phyloP scores from a whole-genome alignment of 2,113 vertebrate species.

The Semnornis frantzii region DNA sequence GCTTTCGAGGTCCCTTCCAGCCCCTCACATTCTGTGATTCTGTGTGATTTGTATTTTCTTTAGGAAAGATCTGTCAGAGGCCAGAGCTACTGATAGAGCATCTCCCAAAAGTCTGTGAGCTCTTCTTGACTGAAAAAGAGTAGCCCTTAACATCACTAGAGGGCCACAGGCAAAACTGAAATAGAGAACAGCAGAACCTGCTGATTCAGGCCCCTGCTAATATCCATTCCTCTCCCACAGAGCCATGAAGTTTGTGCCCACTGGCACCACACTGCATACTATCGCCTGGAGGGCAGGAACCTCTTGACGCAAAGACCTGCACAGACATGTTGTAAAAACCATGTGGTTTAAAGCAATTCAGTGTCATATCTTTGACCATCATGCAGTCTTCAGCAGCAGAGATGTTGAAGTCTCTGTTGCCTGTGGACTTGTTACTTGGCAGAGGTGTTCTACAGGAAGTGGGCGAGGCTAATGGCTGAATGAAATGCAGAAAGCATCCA shows the following conservation, averaged over 20 bases:
- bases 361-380: neutral
- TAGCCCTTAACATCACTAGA: neutral
- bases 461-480: neutral
- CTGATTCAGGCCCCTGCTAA: neutral
- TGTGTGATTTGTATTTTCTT: neutral
- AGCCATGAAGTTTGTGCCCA: neutral
- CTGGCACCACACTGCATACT: neutral
- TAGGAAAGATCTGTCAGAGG: neutral
- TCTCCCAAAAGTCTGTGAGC: neutral
- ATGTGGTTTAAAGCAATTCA: neutral
- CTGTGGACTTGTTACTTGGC: neutral
- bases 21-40: no score
- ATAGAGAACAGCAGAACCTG: neutral
- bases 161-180: neutral
- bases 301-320: neutral
- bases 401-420: neutral
- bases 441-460: neutral
- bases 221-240: neutral
- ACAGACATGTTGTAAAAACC: neutral
- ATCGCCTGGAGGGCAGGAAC: neutral
- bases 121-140: neutral
- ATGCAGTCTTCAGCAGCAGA: neutral
- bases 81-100: neutral
- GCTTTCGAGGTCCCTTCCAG: no score
- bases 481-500: neutral